Evolutionary conservation across 2,797 vertebrate species (phyloP), one percentile per base, ranked within the genome.

Genomic region (Microctenopoma lineatum): DNA sequence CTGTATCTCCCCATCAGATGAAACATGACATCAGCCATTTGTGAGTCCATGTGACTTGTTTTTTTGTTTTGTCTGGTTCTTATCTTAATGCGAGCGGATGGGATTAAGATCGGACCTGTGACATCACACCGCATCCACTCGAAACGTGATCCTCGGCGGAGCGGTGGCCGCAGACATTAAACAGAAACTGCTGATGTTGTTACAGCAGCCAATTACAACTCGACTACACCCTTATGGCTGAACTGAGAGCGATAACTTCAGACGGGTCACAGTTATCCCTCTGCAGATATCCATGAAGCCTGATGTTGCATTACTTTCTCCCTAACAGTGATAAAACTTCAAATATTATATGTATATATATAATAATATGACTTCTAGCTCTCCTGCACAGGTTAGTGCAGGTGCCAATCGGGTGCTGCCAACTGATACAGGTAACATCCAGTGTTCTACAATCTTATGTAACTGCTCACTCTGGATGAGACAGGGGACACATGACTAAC

Each of bases 151-250:
- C 70, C 38, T 15, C 25, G 3, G 59, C 5, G 36, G 51, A 57
- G 66, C 56, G 14, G 29, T 7, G 55, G 47, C 44, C 8, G 0
- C 66, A 59, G 83, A 89, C 70, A 47, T 66, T 68, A 7, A 81
- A 51, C 88, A 87, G 84, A 72, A 71, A 42, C 55, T 15, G 46
- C 57, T 75, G 70, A 82, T 69, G 70, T 58, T 34, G 65, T 83
- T 73, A 59, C 58, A 8, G 67, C 45, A 25, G 57, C 60, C 34
- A 21, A 59, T 46, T 47, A 55, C 67, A 84, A 62, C 60, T 83
- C 73, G 27, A 50, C 77, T 75, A 83, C 51, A n/a, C 34, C 36
- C 42, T 45, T 69, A 9, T 73, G 70, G 52, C 45, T 3, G 16
- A 59, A 3, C 50, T 4, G 12, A 69, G 39, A 77, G 41, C 0